These are phyloP conservation scores for Melospiza georgiana DNA, from an alignment of 2,113 vertebrate species.

Conservation along the genomic window DNA sequence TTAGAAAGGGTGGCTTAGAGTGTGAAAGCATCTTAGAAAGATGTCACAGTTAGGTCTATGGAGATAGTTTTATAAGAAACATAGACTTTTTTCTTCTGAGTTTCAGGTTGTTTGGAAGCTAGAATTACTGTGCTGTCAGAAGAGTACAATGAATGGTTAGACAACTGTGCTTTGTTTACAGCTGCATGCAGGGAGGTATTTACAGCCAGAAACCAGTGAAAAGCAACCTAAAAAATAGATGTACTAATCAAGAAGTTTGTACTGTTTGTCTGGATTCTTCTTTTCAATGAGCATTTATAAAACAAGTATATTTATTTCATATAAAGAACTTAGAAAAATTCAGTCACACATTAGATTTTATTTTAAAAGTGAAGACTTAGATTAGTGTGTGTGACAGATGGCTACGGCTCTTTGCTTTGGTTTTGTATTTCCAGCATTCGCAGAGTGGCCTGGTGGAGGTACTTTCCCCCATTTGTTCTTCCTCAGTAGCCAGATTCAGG, in stretches of 20 bases:
- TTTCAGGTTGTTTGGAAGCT: neutral
- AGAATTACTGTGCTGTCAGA: conserved; percentile 2
- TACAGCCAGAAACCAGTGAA: neutral
- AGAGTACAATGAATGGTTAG: neutral
- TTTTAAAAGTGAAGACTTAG: neutral
- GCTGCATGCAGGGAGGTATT: neutral
- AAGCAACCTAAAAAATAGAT: neutral
- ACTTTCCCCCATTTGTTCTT: neutral
- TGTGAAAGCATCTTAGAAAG: neutral
- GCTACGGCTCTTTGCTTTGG: neutral
- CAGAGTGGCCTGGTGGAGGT: neutral
- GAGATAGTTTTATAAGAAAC: neutral
- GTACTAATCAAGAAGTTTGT: neutral
- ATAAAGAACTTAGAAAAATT: neutral
- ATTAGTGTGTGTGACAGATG: neutral
- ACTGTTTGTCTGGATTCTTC: neutral
- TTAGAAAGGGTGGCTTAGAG: neutral
- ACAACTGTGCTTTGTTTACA: neutral
- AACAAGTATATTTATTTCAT: neutral
- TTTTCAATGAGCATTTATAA: neutral
- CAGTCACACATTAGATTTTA: neutral
- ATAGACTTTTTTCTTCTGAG: neutral
- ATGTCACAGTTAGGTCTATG: neutral
- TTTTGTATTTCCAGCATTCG: neutral
- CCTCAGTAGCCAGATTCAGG: neutral